phyloP scores from a whole-genome alignment of 2,888 invertebrate species.

The Anticlea derivata region DNA sequence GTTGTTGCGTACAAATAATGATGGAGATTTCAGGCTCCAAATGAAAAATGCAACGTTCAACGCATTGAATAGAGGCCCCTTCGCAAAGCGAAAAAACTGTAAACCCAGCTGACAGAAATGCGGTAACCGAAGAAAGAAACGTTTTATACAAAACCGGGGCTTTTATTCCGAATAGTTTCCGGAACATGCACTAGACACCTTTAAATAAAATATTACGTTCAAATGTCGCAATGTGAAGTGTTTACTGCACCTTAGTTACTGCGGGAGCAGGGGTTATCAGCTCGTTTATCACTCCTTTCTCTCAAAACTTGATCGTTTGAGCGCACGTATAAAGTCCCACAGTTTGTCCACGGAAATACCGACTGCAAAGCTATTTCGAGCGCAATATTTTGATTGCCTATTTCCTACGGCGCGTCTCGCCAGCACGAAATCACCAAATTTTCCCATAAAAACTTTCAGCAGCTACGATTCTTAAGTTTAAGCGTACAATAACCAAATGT shows the following conservation, averaged over 20 bases:
- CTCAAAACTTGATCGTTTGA: conserved; percentile 14
- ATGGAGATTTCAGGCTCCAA: conserved; percentile 54
- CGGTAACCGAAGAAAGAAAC: conserved; percentile 59
- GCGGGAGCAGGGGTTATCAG: conserved; percentile 19
- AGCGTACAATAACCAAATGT: conserved; percentile 36
- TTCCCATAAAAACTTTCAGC: conserved; percentile 8
- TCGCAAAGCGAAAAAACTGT: conserved; percentile 57
- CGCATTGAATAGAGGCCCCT: conserved; percentile 64
- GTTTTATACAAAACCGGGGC: conserved; percentile 32
- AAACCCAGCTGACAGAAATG: conserved; percentile 54
- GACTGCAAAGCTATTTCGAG: conserved; percentile 24
- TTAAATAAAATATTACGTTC: conserved; percentile 48
- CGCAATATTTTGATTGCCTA: conserved; percentile 30
- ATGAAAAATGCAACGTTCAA: conserved; percentile 72
- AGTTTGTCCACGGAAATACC: conserved; percentile 22
- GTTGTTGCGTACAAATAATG: conserved; percentile 27
- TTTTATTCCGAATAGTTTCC: conserved; percentile 25
- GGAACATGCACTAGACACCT: conserved; percentile 39
- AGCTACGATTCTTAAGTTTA: conserved; percentile 2
- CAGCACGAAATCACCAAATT: conserved; percentile 14
- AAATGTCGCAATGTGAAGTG: conserved; percentile 19
- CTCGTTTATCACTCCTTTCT: conserved; percentile 24
- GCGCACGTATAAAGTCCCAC: conserved; percentile 15
- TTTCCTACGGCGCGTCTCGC: conserved; percentile 25
- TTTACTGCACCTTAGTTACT: conserved; percentile 17